Evolutionary conservation across 35 echinoderm and acorn worm species (phyloP).

Genomic region (Apostichopus californicus): DNA sequence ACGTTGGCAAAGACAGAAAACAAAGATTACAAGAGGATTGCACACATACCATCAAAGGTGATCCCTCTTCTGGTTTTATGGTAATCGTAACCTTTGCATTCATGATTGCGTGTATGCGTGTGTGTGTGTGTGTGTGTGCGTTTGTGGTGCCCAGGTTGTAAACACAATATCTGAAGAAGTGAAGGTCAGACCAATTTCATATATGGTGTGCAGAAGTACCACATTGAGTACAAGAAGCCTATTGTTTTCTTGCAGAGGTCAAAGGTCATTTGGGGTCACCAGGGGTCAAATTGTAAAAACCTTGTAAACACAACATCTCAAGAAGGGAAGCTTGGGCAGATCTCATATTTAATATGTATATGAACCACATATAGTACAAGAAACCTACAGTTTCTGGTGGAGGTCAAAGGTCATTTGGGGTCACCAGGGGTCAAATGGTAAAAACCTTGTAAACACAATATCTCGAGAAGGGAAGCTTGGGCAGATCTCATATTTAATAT

Average conservation of each 20-base stretch:
- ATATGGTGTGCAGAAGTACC: too few species aligned
- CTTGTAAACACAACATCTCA: neutral
- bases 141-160: neutral
- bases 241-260: neutral
- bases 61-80: neutral
- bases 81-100: neutral
- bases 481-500: too few species aligned
- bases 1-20: conserved; percentile 63
- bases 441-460: too few species aligned
- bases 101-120: neutral
- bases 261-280: neutral
- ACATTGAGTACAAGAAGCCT: neutral
- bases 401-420: neutral
- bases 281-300: conserved; percentile 25
- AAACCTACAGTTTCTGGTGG: neutral
- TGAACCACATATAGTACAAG: too few species aligned
- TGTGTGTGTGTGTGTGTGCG: neutral
- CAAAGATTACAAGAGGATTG: conserved; percentile 66
- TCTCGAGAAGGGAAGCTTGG: too few species aligned
- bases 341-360: neutral
- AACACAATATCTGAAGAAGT: too few species aligned
- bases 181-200: too few species aligned
- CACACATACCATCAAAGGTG: conserved; percentile 77
- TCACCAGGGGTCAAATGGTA: neutral
- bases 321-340: neutral